Evolutionary conservation across 2,797 vertebrate genomes (phyloP).

Genomic region (Carduelis carduelis): DNA sequence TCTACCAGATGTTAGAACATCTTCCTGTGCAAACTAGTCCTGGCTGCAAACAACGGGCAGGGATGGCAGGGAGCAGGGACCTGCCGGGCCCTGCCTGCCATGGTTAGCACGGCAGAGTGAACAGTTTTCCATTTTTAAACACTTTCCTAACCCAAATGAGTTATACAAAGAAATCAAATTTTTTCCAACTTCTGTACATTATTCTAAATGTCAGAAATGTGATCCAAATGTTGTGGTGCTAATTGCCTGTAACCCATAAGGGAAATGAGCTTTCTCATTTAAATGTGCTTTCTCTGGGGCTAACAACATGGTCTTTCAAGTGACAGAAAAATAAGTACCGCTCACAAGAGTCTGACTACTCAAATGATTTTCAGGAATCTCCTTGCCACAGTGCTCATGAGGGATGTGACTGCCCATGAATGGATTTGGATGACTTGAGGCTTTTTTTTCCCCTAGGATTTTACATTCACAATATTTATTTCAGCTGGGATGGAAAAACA

Average conservation of each 20-base stretch:
- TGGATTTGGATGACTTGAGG: not conserved
- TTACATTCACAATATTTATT: constrained; percentile 13
- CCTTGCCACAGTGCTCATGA: not conserved
- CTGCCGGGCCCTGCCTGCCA: fast-evolving
- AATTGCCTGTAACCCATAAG: constrained; percentile 20
- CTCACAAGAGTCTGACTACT: not conserved
- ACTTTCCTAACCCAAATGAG: not conserved
- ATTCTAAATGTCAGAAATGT: constrained; percentile 19
- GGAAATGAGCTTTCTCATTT: constrained; percentile 39
- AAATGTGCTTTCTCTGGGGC: not conserved
- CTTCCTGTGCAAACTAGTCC: not conserved
- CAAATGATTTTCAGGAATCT: not conserved
- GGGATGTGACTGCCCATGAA: not conserved
- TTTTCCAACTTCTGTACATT: not conserved
- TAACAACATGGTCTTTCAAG: not conserved
- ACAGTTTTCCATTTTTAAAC: not conserved
- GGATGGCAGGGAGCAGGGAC: not conserved
- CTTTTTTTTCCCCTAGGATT: not conserved
- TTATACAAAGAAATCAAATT: not conserved
- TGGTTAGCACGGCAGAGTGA: not conserved
- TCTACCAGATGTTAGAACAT: not conserved
- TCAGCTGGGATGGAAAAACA: not conserved
- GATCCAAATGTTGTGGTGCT: constrained; percentile 14
- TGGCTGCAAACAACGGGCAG: not conserved
- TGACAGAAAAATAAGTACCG: not conserved